Conservation (phyloP, 2,888 invertebrate genomes). For the Epinotia brunnichana region DNA sequence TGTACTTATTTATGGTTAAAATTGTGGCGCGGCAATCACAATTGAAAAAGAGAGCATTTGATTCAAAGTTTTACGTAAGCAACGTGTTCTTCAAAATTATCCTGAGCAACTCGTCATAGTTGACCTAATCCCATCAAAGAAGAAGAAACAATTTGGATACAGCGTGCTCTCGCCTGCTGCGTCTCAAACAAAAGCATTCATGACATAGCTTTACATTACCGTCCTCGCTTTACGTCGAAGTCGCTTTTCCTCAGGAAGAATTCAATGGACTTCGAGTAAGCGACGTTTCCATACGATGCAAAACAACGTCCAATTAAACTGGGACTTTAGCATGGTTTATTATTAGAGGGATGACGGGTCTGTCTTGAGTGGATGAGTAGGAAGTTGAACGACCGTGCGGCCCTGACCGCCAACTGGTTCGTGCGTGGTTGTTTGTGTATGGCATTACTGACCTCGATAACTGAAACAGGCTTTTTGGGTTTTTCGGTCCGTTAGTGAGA, state of each 20-base stretch:
- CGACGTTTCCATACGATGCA: constrained; percentile 18
- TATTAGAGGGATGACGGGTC: constrained; percentile 22
- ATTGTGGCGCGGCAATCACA: no score
- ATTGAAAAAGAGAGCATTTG: neutral
- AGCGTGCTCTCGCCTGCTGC: neutral
- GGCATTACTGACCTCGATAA: constrained; percentile 63
- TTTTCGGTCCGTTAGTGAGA: constrained; percentile 53
- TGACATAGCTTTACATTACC: constrained; percentile 21
- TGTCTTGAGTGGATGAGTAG: constrained; percentile 3
- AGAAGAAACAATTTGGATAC: constrained; percentile 10
- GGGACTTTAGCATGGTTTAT: constrained; percentile 7
- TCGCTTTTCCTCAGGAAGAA: constrained; percentile 17
- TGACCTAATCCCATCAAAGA: constrained; percentile 11
- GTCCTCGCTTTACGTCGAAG: neutral
- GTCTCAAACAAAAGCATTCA: constrained; percentile 7
- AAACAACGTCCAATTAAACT: constrained; percentile 21
- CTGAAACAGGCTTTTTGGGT: constrained; percentile 54
- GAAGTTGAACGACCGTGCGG: constrained; percentile 59
- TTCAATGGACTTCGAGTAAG: constrained; percentile 27
- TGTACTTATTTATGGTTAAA: no score
- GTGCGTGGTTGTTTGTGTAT: constrained; percentile 46
- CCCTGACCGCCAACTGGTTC: constrained; percentile 60
- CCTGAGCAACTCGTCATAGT: neutral
- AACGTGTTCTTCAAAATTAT: neutral
- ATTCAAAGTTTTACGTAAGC: neutral